Base-by-base conservation (phyloP, 2,888 invertebrate species). In the Dexiosoma caninum region DNA sequence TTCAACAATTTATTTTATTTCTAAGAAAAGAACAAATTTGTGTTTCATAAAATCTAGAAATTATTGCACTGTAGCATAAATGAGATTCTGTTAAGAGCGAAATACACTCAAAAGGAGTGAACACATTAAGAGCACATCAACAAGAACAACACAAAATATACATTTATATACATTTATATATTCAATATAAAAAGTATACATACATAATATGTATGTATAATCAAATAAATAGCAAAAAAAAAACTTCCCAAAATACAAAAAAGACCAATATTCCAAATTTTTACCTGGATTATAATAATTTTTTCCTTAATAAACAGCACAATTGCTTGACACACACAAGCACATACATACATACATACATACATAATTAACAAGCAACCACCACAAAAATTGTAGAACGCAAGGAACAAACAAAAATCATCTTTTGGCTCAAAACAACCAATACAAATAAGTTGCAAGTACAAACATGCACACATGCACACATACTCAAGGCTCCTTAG, bases 141-240 rank as follows among this genome's bases (percentile, higher is more conserved):
- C 30, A 74, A 53, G 60, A 69, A 16, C 44, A 75, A 49, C 37
- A n/a, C 19, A 57, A 66, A 30, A 55, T 5, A 27, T 27, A 27
- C 3, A 27, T 37, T 21, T 27, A 44, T 35, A 16, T 5, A 37
- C 51, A 51, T 23, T 2, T 21, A 51, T 27, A 35, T 7, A 2
- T 46, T 3, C 27, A n/a, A n/a, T n/a, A n/a, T n/a, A n/a, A n/a
- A n/a, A n/a, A n/a, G n/a, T n/a, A n/a, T n/a, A n/a, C n/a, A n/a
- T n/a, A n/a, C n/a, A n/a, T 14, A 40, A 12, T 19, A 2, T 16
- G 6, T 49, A 51, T 16, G 27, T 8, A 59, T 23, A 59, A 64
- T 42, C 42, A 75, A 75, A 57, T 23, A 62, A 46, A 57, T 60
- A 76, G 27, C 30, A 76, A 42, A 32, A 30, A 57, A 75, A 59